Percentiles rank a stretch among this genome's conserved stretches.
Evolutionary conservation across 2,113 vertebrate genomes (phyloP).

Genomic region (Electrona antarctica): DNA sequence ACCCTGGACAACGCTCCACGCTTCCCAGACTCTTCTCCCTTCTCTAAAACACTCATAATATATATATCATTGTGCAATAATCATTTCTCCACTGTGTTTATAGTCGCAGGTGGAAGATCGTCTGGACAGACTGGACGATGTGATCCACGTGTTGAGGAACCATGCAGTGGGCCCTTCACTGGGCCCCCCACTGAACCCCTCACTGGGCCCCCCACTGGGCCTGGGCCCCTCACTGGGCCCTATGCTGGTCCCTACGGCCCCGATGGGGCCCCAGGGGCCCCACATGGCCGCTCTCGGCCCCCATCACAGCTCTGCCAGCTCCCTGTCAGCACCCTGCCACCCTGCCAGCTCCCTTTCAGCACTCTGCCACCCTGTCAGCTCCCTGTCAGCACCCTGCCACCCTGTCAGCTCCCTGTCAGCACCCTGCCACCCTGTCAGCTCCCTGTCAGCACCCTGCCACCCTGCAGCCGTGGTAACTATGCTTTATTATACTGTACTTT

Average conservation of each 20-base stretch:
- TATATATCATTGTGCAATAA: too few species aligned
- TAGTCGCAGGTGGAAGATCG: slow-evolving; percentile 95
- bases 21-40: too few species aligned
- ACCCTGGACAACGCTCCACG: too few species aligned
- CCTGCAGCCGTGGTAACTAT: slow-evolving; percentile 82
- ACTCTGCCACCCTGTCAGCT: slow-evolving; percentile 62
- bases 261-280: slow-evolving; percentile 84
- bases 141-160: slow-evolving; percentile 94
- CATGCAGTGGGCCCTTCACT: slow-evolving; percentile 91
- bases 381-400: slow-evolving; percentile 48
- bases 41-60: too few species aligned
- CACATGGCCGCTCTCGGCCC: not conserved
- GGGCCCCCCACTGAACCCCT: slow-evolving; percentile 42
- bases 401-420: slow-evolving; percentile 39
- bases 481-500: slow-evolving; percentile 21
- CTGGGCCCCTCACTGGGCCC: slow-evolving; percentile 44
- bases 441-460: slow-evolving; percentile 62
- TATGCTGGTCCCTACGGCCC: slow-evolving; percentile 2
- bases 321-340: slow-evolving; percentile 45
- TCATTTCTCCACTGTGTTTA: slow-evolving; percentile 10
- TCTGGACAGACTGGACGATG: slow-evolving; percentile 94
- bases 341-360: slow-evolving; percentile 42
- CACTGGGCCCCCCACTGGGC: slow-evolving; percentile 71
- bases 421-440: slow-evolving; percentile 38
- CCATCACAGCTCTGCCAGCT: slow-evolving; percentile 43